Conservation (phyloP, 2,797 vertebrate genomes). For the Helostoma temminkii region DNA sequence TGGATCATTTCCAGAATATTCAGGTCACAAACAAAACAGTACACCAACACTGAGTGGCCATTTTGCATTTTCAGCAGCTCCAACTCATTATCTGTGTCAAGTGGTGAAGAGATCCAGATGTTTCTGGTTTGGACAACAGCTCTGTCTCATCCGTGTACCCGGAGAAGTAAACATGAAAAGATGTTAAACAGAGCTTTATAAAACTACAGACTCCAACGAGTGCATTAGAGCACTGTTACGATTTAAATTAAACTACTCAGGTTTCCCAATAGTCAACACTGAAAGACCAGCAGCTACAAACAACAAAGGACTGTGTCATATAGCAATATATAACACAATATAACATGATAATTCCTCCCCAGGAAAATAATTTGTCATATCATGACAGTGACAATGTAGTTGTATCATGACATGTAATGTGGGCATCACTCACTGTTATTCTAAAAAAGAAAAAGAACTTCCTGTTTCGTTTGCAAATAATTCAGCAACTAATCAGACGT, state of each 20-base stretch:
- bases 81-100: slow-evolving; percentile 43
- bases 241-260: slow-evolving; percentile 67
- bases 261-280: slow-evolving; percentile 75
- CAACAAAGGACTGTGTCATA: not conserved
- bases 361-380: no score
- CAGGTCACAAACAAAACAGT: slow-evolving; percentile 57
- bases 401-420: no score
- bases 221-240: slow-evolving; percentile 53
- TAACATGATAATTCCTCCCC: no score
- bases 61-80: slow-evolving; percentile 54
- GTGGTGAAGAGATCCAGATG: slow-evolving; percentile 72
- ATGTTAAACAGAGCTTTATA: slow-evolving; percentile 65
- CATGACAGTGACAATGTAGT: no score
- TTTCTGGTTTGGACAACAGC: slow-evolving; percentile 35
- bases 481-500: no score
- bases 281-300: slow-evolving; percentile 63
- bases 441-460: no score
- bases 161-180: slow-evolving; percentile 68
- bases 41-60: slow-evolving; percentile 22
- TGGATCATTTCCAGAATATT: slow-evolving; percentile 56
- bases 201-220: slow-evolving; percentile 41
- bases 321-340: no score
- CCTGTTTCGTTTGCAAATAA: no score
- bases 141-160: slow-evolving; percentile 45
- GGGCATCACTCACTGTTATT: no score